Conservation (phyloP, 2,797 vertebrate genomes). For the Eremophila alpestris region DNA sequence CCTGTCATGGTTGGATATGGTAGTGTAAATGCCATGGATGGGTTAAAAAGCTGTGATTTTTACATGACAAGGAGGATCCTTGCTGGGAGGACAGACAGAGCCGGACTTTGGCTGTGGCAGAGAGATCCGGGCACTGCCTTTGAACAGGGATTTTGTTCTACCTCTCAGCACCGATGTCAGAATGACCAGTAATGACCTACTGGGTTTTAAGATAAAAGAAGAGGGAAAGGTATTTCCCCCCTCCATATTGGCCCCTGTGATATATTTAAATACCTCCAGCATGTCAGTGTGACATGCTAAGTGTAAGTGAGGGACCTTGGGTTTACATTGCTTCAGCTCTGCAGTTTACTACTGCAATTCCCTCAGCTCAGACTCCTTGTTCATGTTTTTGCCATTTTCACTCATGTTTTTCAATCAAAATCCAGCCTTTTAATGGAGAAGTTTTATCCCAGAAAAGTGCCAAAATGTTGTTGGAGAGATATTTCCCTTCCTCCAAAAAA, state of each 20-base stretch:
- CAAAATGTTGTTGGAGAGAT: not conserved
- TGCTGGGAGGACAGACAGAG: not conserved
- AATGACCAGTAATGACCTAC: not conserved
- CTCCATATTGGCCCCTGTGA: not conserved
- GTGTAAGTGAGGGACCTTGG: not conserved
- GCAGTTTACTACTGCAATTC: not conserved
- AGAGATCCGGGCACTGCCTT: not conserved
- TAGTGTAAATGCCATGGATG: not conserved
- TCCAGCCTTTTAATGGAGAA: not conserved
- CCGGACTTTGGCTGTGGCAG: not conserved
- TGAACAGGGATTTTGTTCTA: rapidly evolving
- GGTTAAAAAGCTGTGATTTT: not conserved
- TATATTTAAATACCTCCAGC: not conserved
- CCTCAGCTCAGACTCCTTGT: not conserved
- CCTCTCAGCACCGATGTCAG: not conserved
- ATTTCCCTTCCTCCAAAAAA: not conserved
- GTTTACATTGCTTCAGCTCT: not conserved
- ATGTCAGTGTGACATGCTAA: not conserved
- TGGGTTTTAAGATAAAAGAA: not conserved
- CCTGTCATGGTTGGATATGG: rapidly evolving
- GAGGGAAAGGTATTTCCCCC: not conserved
- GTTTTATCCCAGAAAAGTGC: not conserved
- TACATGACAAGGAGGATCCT: not conserved
- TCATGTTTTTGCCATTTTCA: slow-evolving; percentile 37
- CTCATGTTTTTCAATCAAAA: not conserved